A percentile compares a stretch with the other conserved stretches of the same genome.
phyloP scores from a whole-genome alignment of 2,888 invertebrate species.

The Lycaena phlaeas region DNA sequence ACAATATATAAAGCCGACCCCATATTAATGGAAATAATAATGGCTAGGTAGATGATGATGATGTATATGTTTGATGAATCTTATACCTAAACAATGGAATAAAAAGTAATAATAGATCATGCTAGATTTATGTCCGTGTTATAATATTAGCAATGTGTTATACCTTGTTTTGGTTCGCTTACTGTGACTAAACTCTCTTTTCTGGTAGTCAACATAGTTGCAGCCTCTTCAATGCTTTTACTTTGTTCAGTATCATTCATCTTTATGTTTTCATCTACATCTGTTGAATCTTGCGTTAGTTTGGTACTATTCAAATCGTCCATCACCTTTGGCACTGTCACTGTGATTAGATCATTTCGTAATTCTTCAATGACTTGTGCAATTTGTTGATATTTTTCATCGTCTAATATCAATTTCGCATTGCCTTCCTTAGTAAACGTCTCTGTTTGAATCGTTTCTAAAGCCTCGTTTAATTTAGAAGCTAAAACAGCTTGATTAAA shows the following conservation, averaged over 20 bases:
- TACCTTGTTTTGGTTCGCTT: neutral
- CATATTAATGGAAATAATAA: too few species aligned
- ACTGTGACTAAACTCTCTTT: neutral
- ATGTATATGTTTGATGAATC: too few species aligned
- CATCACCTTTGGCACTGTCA: neutral
- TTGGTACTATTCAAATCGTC: neutral
- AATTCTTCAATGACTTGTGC: neutral
- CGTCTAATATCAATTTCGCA: conserved; percentile 21
- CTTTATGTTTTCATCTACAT: too few species aligned
- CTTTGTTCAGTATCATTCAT: too few species aligned
- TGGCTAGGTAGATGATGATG: too few species aligned
- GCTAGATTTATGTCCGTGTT: too few species aligned
- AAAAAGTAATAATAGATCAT: too few species aligned
- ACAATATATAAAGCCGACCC: too few species aligned
- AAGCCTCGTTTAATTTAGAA: conserved; percentile 34
- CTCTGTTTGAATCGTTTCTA: conserved; percentile 36
- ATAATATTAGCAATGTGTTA: too few species aligned
- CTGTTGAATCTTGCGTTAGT: neutral
- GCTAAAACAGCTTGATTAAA: conserved; percentile 30
- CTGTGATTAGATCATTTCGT: neutral
- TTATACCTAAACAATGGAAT: too few species aligned
- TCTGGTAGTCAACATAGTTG: neutral
- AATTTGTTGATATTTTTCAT: neutral
- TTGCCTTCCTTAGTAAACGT: conserved; percentile 34
- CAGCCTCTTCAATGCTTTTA: neutral